Conservation (phyloP, 2,888 invertebrate species). For the Xestia xanthographa region DNA sequence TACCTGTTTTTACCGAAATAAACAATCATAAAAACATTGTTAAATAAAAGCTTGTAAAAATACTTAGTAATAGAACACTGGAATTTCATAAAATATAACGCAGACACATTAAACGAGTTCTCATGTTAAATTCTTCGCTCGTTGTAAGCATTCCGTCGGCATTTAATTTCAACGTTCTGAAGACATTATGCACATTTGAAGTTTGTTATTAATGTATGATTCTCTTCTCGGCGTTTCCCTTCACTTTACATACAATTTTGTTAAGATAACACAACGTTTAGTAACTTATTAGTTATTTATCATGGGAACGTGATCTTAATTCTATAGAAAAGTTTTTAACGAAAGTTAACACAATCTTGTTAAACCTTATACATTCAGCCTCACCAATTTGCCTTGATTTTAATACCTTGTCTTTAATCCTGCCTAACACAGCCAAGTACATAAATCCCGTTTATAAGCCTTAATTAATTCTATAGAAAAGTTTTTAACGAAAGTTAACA, state of each 20-base stretch:
- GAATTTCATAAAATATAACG: constrained; percentile 48
- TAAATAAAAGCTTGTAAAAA: background rate
- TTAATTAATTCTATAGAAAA: background rate
- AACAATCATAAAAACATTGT: background rate
- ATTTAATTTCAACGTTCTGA: constrained; percentile 61
- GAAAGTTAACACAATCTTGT: background rate
- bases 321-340: background rate
- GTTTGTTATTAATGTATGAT: constrained; percentile 50
- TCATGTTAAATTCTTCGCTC: constrained; percentile 53
- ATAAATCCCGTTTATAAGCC: background rate
- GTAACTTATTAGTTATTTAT: background rate
- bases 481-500: background rate
- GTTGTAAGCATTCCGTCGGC: constrained; percentile 44
- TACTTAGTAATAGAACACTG: constrained; percentile 25
- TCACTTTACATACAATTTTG: constrained; percentile 29
- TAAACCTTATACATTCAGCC: background rate
- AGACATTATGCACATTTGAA: constrained; percentile 57
- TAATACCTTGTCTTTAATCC: background rate
- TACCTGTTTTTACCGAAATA: background rate
- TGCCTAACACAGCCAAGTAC: background rate
- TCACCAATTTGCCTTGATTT: background rate
- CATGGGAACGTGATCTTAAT: background rate
- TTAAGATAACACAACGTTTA: constrained; percentile 3
- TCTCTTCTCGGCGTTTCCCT: constrained; percentile 27
- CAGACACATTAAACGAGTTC: constrained; percentile 44